phyloP scores from a whole-genome alignment of 1,140 invertebrate genomes.

The Pectinophora gossypiella region DNA sequence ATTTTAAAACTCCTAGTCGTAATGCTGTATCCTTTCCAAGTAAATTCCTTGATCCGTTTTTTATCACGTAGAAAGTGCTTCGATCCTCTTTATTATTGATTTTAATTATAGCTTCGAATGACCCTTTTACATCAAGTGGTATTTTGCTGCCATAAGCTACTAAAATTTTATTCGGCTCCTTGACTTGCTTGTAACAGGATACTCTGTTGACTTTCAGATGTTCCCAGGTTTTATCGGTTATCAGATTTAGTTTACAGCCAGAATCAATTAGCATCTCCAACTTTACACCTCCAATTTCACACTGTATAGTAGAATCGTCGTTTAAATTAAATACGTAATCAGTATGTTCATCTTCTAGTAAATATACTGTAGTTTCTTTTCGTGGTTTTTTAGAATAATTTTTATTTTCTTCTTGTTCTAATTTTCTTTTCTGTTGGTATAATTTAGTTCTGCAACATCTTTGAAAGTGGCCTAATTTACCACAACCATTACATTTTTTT shows the following conservation, averaged over 20 bases:
- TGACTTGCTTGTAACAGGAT: not conserved
- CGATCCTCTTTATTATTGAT: not conserved
- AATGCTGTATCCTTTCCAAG: conserved; percentile 4
- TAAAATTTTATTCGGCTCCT: not conserved
- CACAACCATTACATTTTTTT: conserved; percentile 9
- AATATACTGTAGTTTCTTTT: not conserved
- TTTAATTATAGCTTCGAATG: conserved; percentile 3
- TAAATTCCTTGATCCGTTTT: conserved; percentile 6
- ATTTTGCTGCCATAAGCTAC: conserved; percentile 7
- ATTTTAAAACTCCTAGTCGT: conserved; percentile 1
- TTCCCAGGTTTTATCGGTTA: conserved; percentile 9
- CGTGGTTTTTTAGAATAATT: conserved; percentile 3
- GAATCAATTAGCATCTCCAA: conserved; percentile 7
- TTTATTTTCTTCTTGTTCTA: not conserved
- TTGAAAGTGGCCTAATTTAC: conserved; percentile 7
- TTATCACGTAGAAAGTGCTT: conserved; percentile 3
- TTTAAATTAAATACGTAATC: conserved; percentile 6
- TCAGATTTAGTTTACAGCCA: conserved; percentile 5
- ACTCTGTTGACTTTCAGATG: not conserved
- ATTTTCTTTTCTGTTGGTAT: not conserved
- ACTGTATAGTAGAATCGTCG: conserved; percentile 2
- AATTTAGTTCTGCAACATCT: conserved; percentile 7
- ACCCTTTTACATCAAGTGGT: conserved; percentile 2
- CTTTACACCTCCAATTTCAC: conserved; percentile 7
- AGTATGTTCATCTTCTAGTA: not conserved